phyloP scores from a whole-genome alignment of 1,140 invertebrate genomes.

The Antheraea pernyi region DNA sequence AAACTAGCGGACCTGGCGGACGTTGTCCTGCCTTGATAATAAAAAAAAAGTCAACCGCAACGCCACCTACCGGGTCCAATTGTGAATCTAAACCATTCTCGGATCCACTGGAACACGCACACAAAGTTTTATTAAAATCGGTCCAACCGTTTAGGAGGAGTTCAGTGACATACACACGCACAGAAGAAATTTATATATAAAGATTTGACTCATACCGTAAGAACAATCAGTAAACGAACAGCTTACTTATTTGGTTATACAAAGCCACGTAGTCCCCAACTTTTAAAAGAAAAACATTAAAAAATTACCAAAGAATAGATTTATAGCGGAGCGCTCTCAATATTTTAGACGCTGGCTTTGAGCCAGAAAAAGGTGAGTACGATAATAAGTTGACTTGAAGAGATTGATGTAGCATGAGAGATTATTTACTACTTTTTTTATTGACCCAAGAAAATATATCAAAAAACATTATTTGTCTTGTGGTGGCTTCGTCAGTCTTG shows the following conservation, averaged over 20 bases:
- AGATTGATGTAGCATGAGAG: not conserved
- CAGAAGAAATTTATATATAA: too few relatives aligned
- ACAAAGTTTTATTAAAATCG: too few relatives aligned
- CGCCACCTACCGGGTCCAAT: too few relatives aligned
- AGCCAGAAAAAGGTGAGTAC: not conserved
- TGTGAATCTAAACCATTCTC: too few relatives aligned
- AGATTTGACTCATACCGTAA: not conserved
- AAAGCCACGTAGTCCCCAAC: not conserved
- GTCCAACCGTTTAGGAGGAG: too few relatives aligned
- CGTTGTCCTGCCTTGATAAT: too few relatives aligned
- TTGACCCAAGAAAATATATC: not conserved
- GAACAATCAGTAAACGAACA: not conserved
- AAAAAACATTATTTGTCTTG: too few relatives aligned
- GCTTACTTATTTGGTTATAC: not conserved
- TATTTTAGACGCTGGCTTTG: not conserved
- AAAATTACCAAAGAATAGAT: not conserved
- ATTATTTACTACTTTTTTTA: not conserved
- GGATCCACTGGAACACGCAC: too few relatives aligned
- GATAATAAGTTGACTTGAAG: not conserved
- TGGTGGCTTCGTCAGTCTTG: too few relatives aligned
- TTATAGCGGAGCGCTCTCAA: not conserved
- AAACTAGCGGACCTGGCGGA: too few relatives aligned
- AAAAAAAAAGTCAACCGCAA: too few relatives aligned
- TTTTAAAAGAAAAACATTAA: not conserved
- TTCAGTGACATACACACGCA: too few relatives aligned